These are phyloP conservation scores for Perca fluviatilis DNA, from an alignment of 2,113 vertebrate species.

Conservation along the genomic window DNA sequence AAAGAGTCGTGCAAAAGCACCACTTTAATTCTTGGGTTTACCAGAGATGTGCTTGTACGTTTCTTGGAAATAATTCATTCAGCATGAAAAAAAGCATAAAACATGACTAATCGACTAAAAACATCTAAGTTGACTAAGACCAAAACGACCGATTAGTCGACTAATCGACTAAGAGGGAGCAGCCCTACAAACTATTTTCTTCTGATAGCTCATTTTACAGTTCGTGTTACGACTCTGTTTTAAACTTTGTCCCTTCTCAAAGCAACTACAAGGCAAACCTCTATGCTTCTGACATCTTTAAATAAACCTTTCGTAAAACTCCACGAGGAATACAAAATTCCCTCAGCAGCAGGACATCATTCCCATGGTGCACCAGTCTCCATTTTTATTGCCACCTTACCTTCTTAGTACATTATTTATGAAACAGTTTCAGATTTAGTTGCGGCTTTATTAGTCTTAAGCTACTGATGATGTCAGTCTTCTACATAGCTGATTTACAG, in stretches of 20 bases:
- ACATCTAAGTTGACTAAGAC: no score
- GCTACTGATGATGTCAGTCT: conserved; percentile 69
- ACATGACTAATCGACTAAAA: no score
- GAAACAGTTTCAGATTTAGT: conserved; percentile 58
- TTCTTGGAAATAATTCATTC: no score
- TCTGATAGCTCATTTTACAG: conserved; percentile 16
- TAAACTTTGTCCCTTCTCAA: background rate
- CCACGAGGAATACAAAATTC: conserved; percentile 2
- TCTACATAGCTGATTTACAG: conserved; percentile 71
- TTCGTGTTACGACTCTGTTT: conserved; percentile 15
- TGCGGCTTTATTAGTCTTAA: conserved; percentile 64
- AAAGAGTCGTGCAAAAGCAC: no score
- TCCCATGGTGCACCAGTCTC: conserved; percentile 66
- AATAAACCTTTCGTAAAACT: conserved; percentile 27
- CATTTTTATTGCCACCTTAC: conserved; percentile 60
- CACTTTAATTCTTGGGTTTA: no score
- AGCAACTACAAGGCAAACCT: conserved; percentile 10
- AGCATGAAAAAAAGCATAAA: no score
- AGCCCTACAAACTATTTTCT: conserved; percentile 23
- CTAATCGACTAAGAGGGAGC: no score
- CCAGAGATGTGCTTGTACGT: no score
- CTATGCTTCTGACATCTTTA: conserved; percentile 20
- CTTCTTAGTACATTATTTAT: conserved; percentile 72
- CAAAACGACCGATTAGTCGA: no score
- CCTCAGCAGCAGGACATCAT: conserved; percentile 43